These are phyloP conservation scores for Oscheius myriophilus DNA, from an alignment of 2,888 invertebrate species.

Conservation along the genomic window DNA sequence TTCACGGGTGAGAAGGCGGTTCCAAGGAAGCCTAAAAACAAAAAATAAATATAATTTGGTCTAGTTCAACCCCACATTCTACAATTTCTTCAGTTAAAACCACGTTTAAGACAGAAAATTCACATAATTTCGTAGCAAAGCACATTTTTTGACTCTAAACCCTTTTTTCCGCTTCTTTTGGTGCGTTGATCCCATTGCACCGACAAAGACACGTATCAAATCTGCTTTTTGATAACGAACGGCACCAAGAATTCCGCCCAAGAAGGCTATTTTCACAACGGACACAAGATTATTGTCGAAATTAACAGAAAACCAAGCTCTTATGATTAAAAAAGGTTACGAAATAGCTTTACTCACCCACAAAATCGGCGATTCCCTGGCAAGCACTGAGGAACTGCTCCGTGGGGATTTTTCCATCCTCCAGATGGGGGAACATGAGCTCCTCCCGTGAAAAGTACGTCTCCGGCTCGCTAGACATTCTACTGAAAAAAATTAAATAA, in stretches of 20 bases:
- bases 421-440: conserved; percentile 65
- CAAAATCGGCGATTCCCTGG: conserved; percentile 69
- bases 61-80: not conserved
- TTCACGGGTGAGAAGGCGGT: conserved; percentile 62
- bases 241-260: no score
- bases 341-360: conserved; percentile 53
- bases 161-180: no score
- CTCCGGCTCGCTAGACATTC: conserved; percentile 35
- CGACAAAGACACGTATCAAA: not conserved
- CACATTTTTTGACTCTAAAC: no score
- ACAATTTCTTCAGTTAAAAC: no score
- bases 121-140: no score
- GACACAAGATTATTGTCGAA: no score
- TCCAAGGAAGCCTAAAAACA: conserved; percentile 62
- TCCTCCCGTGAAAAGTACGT: conserved; percentile 61
- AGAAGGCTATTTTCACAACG: no score
- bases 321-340: not conserved
- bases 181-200: not conserved
- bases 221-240: not conserved
- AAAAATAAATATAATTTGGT: no score
- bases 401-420: conserved; percentile 64
- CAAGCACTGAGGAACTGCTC: conserved; percentile 68
- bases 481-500: no score
- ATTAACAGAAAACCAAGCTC: not conserved
- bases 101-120: no score